phyloP scores from a whole-genome alignment of 2,888 invertebrate species.

The Drosophila acutilabella region DNA sequence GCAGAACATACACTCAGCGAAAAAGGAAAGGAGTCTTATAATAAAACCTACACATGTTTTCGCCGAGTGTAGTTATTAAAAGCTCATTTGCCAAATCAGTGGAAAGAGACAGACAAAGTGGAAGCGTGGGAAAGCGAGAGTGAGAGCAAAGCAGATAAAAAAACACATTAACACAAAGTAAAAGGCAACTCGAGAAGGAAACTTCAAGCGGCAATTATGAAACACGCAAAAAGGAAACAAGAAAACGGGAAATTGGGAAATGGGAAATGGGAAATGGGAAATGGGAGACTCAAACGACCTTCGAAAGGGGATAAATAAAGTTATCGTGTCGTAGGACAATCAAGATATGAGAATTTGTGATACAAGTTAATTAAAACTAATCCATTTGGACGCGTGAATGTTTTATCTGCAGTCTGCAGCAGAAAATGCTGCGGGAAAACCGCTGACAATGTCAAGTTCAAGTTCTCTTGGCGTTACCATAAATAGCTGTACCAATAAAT shows the following conservation, averaged over 20 bases:
- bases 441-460: slow-evolving; percentile 66
- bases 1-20: background rate
- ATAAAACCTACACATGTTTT: background rate
- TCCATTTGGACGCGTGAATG: background rate
- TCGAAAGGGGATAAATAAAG: background rate
- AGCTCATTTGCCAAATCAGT: slow-evolving; percentile 47
- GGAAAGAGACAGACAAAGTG: slow-evolving; percentile 1
- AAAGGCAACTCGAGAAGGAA: background rate
- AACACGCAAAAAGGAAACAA: background rate
- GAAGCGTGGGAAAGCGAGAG: slow-evolving; percentile 6
- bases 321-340: background rate
- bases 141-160: slow-evolving; percentile 8
- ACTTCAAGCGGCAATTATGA: slow-evolving; percentile 3
- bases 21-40: background rate
- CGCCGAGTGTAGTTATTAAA: slow-evolving; percentile 67
- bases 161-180: slow-evolving; percentile 25
- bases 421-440: background rate
- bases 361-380: slow-evolving; percentile 9
- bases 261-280: background rate
- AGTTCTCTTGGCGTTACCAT: slow-evolving; percentile 52
- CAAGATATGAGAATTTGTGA: background rate
- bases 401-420: background rate
- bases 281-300: slow-evolving; percentile 4
- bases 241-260: no score
- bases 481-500: slow-evolving; percentile 59